These are phyloP conservation scores for Lepidurus apus DNA, from an alignment of 1,140 invertebrate genomes.

Conservation along the genomic window DNA sequence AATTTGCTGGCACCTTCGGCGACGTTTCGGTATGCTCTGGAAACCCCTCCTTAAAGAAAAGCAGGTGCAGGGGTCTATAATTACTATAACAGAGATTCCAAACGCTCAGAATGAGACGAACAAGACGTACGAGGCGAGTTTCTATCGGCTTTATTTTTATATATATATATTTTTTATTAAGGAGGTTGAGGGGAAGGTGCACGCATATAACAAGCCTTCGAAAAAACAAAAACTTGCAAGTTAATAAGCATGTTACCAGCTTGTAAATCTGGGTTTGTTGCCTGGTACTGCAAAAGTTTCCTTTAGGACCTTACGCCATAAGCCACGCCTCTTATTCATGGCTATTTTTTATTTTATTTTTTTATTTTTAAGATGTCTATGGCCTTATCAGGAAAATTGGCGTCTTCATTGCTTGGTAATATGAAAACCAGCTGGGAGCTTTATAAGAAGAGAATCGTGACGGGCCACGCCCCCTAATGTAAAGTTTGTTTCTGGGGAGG, in stretches of 20 bases:
- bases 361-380: not conserved
- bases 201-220: not conserved
- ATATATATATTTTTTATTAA: not conserved
- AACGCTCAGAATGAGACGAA: slow-evolving; percentile 10
- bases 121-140: not conserved
- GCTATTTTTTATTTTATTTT: not conserved
- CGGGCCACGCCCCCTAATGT: not conserved
- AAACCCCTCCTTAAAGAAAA: not conserved
- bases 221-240: not conserved
- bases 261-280: slow-evolving; percentile 7
- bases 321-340: slow-evolving; percentile 9
- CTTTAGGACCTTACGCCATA: not conserved
- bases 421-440: not conserved
- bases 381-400: slow-evolving; percentile 13
- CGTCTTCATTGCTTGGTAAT: not conserved
- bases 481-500: not conserved
- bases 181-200: not conserved
- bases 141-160: not conserved
- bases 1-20: not conserved
- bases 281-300: not conserved
- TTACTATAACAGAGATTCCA: slow-evolving; percentile 1
- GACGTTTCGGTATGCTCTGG: slow-evolving; percentile 12
- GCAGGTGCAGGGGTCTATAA: slow-evolving; percentile 2
- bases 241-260: slow-evolving; percentile 22
- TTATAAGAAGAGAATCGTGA: not conserved